These are phyloP conservation scores for Neuroterus valhalla DNA, from an alignment of 1,140 invertebrate species.

Conservation along the genomic window DNA sequence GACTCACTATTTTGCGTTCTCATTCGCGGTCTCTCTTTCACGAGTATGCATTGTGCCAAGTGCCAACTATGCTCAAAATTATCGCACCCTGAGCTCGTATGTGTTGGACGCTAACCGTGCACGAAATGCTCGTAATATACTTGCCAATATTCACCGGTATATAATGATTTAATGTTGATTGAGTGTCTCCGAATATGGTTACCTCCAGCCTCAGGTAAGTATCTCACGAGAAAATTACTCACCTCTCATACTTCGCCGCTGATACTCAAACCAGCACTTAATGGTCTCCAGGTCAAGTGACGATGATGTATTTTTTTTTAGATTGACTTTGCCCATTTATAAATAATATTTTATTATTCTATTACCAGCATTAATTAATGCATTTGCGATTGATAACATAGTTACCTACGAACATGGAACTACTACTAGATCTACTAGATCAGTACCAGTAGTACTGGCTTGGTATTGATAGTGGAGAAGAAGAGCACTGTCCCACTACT, in stretches of 20 bases:
- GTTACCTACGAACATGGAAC: no score
- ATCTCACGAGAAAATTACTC: constrained; percentile 48
- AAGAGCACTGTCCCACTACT: no score
- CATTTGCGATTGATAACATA: no score
- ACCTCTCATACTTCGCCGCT: constrained; percentile 22
- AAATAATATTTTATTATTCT: no score
- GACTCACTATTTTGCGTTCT: constrained; percentile 17
- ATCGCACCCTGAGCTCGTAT: constrained; percentile 43
- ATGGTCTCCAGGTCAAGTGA: background rate
- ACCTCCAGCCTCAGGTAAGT: constrained; percentile 36
- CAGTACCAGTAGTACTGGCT: no score
- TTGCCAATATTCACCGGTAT: constrained; percentile 34
- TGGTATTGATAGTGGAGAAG: no score
- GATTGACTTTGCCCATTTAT: no score
- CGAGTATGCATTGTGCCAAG: background rate
- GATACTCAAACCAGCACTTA: background rate
- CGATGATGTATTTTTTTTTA: background rate
- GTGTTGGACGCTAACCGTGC: constrained; percentile 3
- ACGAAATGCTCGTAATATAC: constrained; percentile 33
- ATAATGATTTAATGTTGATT: constrained; percentile 59
- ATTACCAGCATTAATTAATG: no score
- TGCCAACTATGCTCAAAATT: constrained; percentile 46
- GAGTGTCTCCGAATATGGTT: constrained; percentile 56
- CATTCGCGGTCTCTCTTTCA: constrained; percentile 7
- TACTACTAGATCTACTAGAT: no score